phyloP scores from a whole-genome alignment of 2,888 invertebrate genomes.

The Dicycla oo region DNA sequence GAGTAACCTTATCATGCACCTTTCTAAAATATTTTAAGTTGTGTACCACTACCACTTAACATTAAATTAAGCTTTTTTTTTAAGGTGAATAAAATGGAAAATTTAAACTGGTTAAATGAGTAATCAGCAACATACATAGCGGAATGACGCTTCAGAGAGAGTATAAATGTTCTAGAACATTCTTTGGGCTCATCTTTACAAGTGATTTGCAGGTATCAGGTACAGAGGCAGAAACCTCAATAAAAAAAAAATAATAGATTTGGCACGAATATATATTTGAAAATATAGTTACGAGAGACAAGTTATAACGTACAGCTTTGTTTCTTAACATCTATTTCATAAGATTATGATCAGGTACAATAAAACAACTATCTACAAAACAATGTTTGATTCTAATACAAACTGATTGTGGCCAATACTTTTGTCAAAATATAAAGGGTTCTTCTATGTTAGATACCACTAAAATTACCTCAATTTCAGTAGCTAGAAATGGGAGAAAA shows the following conservation, averaged over 20 bases:
- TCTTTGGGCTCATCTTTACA: constrained; percentile 66
- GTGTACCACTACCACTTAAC: constrained; percentile 42
- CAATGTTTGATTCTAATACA: constrained; percentile 58
- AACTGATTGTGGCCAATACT: constrained; percentile 46
- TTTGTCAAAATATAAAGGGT: constrained; percentile 29
- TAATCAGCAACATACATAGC: constrained; percentile 59
- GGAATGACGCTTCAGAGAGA: constrained; percentile 60
- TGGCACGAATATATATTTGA: constrained; percentile 63
- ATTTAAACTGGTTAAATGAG: constrained; percentile 52
- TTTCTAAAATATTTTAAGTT: constrained; percentile 3
- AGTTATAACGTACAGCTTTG: constrained; percentile 62
- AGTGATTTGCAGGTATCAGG: constrained; percentile 61
- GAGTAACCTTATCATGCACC: constrained; percentile 47
- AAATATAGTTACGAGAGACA: constrained; percentile 44
- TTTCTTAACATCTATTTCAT: constrained; percentile 62
- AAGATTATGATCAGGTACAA: constrained; percentile 59
- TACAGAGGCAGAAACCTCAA: constrained; percentile 64
- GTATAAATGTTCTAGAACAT: constrained; percentile 80
- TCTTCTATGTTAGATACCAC: constrained; percentile 50
- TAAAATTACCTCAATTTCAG: constrained; percentile 66
- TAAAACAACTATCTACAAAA: constrained; percentile 61
- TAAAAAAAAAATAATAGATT: constrained; percentile 70
- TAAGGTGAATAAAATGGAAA: constrained; percentile 32
- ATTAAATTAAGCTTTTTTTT: constrained; percentile 34
- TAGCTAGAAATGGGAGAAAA: constrained; percentile 79